phyloP scores from a whole-genome alignment of 2,797 vertebrate species.

The Myripristis murdjan region DNA sequence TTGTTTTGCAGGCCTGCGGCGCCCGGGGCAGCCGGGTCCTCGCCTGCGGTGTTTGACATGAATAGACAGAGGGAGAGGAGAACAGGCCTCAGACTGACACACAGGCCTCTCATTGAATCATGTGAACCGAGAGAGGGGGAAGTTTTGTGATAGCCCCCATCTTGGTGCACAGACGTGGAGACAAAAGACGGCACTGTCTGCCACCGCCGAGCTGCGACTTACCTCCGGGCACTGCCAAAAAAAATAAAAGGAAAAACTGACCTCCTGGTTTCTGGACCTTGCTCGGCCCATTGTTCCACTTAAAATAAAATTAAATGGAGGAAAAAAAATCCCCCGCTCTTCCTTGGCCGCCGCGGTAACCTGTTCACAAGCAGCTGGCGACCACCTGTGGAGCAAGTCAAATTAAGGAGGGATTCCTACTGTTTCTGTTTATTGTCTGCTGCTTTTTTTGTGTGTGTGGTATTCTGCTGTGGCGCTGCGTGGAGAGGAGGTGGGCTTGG shows the following conservation, averaged over 20 bases:
- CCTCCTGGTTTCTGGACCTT: constrained; percentile 92
- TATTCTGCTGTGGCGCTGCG: constrained; percentile 84
- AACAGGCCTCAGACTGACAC: constrained; percentile 88
- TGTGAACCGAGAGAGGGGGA: constrained; percentile 86
- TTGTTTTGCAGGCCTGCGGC: constrained; percentile 73
- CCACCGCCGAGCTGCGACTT: constrained; percentile 80
- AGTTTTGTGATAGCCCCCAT: constrained; percentile 85
- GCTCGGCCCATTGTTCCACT: constrained; percentile 71
- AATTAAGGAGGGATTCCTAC: constrained; percentile 93
- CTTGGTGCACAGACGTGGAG: constrained; percentile 85
- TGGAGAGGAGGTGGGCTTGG: constrained; percentile 74
- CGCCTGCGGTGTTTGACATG: constrained; percentile 76
- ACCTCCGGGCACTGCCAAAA: constrained; percentile 92
- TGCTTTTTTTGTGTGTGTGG: constrained; percentile 83
- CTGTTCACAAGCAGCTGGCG: constrained; percentile 93
- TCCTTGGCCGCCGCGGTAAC: constrained; percentile 83
- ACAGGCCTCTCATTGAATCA: constrained; percentile 90
- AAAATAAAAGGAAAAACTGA: constrained; percentile 80
- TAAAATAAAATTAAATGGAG: constrained; percentile 70
- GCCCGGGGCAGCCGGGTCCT: constrained; percentile 69
- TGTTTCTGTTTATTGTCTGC: constrained; percentile 89
- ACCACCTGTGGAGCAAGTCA: constrained; percentile 98
- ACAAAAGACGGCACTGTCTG: constrained; percentile 95
- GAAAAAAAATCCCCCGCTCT: constrained; percentile 54
- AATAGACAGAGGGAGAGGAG: constrained; percentile 91